A percentile compares a stretch with the other conserved stretches of the same genome.
Conservation (phyloP, 2,888 invertebrate genomes). For the Ophioninae sp. region DNA sequence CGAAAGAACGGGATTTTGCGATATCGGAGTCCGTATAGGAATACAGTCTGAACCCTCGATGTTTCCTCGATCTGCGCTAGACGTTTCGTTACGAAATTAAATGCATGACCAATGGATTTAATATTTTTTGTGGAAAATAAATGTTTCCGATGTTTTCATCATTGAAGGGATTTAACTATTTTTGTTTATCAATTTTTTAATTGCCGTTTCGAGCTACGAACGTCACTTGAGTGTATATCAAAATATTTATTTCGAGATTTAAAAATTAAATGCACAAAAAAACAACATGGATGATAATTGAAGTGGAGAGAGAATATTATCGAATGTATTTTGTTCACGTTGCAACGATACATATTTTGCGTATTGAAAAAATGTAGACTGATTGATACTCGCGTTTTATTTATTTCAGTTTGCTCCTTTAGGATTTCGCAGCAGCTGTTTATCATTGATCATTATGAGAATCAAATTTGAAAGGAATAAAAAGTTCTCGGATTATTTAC, state of each 20-base stretch:
- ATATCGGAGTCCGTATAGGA: slow-evolving; percentile 10
- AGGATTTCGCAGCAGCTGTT: neutral
- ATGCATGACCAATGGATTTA: neutral
- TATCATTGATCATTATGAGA: neutral
- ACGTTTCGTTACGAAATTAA: neutral
- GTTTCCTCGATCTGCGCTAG: neutral
- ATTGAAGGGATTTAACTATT: neutral
- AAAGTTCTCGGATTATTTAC: too few species aligned
- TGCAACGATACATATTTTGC: neutral
- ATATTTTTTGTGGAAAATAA: neutral
- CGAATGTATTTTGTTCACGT: neutral
- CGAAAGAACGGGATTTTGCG: slow-evolving; percentile 40
- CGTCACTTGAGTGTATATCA: neutral
- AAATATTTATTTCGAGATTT: neutral
- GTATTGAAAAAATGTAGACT: neutral
- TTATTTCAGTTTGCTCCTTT: neutral
- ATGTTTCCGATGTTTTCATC: neutral
- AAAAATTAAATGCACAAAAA: neutral
- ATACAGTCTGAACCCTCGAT: slow-evolving; percentile 23
- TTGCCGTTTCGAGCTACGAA: neutral
- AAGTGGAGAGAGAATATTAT: neutral
- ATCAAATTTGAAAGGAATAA: neutral
- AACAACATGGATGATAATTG: neutral
- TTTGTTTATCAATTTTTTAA: neutral
- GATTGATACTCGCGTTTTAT: neutral